phyloP scores from a whole-genome alignment of 2,888 invertebrate genomes.

The Nephrocerus scutellatus region DNA sequence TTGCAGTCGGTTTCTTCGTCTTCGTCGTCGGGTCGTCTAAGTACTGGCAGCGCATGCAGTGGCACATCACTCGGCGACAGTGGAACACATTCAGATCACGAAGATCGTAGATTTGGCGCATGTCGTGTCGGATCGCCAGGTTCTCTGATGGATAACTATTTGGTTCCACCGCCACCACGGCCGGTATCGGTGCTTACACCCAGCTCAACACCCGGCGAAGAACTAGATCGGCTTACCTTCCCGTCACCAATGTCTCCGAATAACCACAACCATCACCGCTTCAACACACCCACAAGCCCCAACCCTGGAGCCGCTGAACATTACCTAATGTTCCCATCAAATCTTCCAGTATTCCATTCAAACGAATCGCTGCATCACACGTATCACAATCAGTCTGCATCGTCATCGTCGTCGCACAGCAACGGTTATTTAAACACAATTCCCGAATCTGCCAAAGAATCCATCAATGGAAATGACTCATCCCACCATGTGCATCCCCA shows the following conservation, averaged over 20 bases:
- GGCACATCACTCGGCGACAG: conserved; percentile 76
- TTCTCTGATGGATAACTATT: conserved; percentile 53
- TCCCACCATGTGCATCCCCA: conserved; percentile 30
- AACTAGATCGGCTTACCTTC: conserved; percentile 42
- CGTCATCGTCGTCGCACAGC: conserved; percentile 34
- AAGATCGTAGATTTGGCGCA: conserved; percentile 54
- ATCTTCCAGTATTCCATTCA: conserved; percentile 39
- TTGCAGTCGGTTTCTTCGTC: conserved; percentile 59
- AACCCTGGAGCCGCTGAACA: conserved; percentile 36
- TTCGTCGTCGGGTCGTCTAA: conserved; percentile 74
- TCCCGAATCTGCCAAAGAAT: conserved; percentile 45
- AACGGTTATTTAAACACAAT: conserved; percentile 45
- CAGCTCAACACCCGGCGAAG: conserved; percentile 44
- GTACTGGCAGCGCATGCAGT: conserved; percentile 66
- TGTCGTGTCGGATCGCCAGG: conserved; percentile 42
- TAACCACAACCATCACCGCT: conserved; percentile 29
- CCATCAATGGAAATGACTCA: conserved; percentile 11
- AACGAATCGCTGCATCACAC: too few species aligned
- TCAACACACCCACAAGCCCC: conserved; percentile 43
- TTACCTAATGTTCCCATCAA: conserved; percentile 47
- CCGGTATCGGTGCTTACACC: conserved; percentile 47
- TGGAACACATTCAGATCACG: conserved; percentile 77
- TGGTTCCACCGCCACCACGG: conserved; percentile 59
- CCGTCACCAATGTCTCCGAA: conserved; percentile 40
- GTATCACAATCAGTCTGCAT: conserved; percentile 34